Evolutionary conservation across 2,797 vertebrate genomes (phyloP), one percentile per base, ranked within the genome.

Genomic region (Eleutherodactylus coqui): DNA sequence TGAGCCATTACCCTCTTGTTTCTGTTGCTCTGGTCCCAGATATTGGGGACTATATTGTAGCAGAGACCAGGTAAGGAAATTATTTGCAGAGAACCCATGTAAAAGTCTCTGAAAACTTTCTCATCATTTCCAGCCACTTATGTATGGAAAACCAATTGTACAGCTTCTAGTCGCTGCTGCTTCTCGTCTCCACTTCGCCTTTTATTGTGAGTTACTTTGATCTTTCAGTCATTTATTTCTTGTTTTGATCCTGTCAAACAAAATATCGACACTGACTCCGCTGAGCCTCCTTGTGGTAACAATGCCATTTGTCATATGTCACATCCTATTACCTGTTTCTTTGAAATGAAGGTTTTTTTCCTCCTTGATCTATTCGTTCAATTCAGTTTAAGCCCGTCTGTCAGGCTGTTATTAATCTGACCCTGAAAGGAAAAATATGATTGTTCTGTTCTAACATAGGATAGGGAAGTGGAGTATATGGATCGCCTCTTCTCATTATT

Each of bases 231-330:
- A 87, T 79, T 75, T 72, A 72, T 75, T 77, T 60, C 86, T 87
- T 83, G 51, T 83, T 87, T 83, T 87, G 81, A 83, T 73, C 62
- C 81, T 87, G 81, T 55, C 81, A 58, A 62, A 70, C 41, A 62
- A 73, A 79, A 62, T 79, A 87, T 87, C 64, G 86, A 79, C 64
- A 72, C 43, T 17, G 41, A 34, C 41, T 24, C 69, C 29, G 27
- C 79, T 41, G 69, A 67, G 80, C 47, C 47, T 69, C 80, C 53
- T 38, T n/a, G 27, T 51, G 36, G 53, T 83, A 83, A 73, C 62
- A 79, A 87, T 83, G 86, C 38, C 75, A 84, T 87, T 87, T 73
- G 64, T 83, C 80, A 78, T 14, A 4, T 79, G 86, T 62, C 86
- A 79, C 14, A 73, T 36, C 32, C 81, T 62, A 72, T 83, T 86